Evolutionary conservation across 2,888 invertebrate species (phyloP), one percentile per base, ranked within the genome.

Genomic region (Hedya salicella): DNA sequence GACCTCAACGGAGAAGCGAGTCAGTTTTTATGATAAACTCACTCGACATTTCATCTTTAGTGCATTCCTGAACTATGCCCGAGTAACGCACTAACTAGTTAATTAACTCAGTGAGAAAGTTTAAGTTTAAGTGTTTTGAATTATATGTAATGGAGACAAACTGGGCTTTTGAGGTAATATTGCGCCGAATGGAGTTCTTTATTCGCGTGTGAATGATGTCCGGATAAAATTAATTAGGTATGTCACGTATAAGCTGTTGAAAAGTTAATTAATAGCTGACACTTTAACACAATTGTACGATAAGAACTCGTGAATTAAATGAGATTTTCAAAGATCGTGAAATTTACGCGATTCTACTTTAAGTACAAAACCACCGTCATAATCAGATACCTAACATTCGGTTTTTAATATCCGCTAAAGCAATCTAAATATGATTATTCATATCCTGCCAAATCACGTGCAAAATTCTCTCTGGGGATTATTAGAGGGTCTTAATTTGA

Each of bases 21-120:
- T 77, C 78, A 84, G 71, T 74, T 69, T 73, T 69, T 62, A 67
- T 71, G 88, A 88, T 88, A 87, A 87, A 80, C 68, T 77, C 82
- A 84, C 83, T 76, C 74, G 78, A 78, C 70, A 70, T 67, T 54
- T 53, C 44, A 25, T 49, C 8, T 25, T 48, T 39, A 42, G 60
- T 42, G n/a, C 54, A 21, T 42, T 54, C 54, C 21, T 14, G 40
- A 54, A 48, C 21, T 46, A 53, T 48, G 48, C 13, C 36, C 19
- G 65, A 25, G 14, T 39, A 65, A 44, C 32, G 32, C n/a, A n/a
- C n/a, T 17, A 19, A 8, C 25, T 40, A 30, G 40, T 60, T 48
- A 21, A 57, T 32, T 50, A 61, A 42, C 30, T 48, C 13, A 42
- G 60, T 61, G 54, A 61, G 60, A 66, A 53, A 65, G 44, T 19